These are phyloP conservation scores for Sinella curviseta DNA, from an alignment of 1,140 invertebrate genomes.

Conservation along the genomic window DNA sequence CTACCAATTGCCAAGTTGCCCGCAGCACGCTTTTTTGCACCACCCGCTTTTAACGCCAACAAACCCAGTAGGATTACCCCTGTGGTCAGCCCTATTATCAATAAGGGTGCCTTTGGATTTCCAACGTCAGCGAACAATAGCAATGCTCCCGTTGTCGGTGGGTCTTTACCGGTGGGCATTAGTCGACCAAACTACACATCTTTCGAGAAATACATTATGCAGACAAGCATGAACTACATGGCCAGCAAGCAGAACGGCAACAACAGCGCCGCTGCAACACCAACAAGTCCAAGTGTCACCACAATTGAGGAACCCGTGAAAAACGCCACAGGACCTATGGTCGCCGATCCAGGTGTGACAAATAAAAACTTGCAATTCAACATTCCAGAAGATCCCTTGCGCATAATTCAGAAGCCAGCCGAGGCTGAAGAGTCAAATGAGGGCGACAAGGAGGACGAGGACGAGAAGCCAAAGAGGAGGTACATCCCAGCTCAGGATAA, in stretches of 20 bases:
- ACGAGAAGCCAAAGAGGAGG: slow-evolving; percentile 34
- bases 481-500: slow-evolving; percentile 41
- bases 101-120: not conserved
- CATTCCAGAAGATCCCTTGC: slow-evolving; percentile 1
- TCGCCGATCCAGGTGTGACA: not conserved
- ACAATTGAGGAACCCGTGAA: slow-evolving; percentile 26
- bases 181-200: slow-evolving; percentile 28
- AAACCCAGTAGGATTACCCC: not conserved
- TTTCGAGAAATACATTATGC: slow-evolving; percentile 34
- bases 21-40: not conserved
- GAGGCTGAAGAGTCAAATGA: not conserved
- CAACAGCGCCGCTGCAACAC: not conserved
- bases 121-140: not conserved
- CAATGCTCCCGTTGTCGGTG: not conserved
- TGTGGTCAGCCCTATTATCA: not conserved
- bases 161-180: not conserved
- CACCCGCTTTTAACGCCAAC: not conserved
- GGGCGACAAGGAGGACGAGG: slow-evolving; percentile 30
- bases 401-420: not conserved
- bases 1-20: not conserved
- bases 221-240: slow-evolving; percentile 30
- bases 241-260: slow-evolving; percentile 21
- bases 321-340: not conserved
- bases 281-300: not conserved
- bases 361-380: not conserved